These are phyloP conservation scores for Dermatophagoides farinae DNA, from an alignment of 1,140 invertebrate genomes.

Conservation along the genomic window DNA sequence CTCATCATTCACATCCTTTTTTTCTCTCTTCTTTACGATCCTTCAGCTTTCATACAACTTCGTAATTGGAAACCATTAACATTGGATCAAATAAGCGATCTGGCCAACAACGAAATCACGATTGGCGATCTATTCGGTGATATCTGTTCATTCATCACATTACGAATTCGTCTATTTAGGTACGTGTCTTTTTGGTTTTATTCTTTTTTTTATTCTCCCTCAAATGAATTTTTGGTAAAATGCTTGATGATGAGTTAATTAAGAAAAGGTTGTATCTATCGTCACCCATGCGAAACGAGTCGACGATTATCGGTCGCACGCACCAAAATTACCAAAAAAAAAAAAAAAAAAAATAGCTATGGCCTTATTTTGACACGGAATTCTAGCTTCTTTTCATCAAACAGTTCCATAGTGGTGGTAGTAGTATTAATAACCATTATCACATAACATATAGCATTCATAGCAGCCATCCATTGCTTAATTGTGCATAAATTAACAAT, in stretches of 20 bases:
- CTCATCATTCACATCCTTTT: not conserved
- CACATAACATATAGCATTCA: not conserved
- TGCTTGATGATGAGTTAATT: too few relatives aligned
- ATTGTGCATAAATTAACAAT: constrained; percentile 10
- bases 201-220: not conserved
- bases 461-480: not conserved
- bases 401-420: too few relatives aligned
- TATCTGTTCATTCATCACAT: constrained; percentile 64
- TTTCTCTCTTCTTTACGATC: not conserved
- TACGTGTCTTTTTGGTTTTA: constrained; percentile 22
- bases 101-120: constrained; percentile 42
- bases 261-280: too few relatives aligned
- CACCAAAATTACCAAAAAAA: too few relatives aligned
- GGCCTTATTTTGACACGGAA: too few relatives aligned
- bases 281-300: too few relatives aligned
- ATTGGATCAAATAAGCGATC: constrained; percentile 71
- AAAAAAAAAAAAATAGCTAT: too few relatives aligned
- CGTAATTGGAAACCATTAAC: constrained; percentile 80
- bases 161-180: constrained; percentile 69
- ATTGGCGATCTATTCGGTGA: constrained; percentile 81
- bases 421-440: too few relatives aligned
- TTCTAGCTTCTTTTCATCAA: too few relatives aligned
- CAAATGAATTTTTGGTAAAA: too few relatives aligned
- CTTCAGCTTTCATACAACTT: constrained; percentile 56
- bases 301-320: too few relatives aligned